phyloP scores from a whole-genome alignment of 2,113 vertebrate species.

The Indri indri region DNA sequence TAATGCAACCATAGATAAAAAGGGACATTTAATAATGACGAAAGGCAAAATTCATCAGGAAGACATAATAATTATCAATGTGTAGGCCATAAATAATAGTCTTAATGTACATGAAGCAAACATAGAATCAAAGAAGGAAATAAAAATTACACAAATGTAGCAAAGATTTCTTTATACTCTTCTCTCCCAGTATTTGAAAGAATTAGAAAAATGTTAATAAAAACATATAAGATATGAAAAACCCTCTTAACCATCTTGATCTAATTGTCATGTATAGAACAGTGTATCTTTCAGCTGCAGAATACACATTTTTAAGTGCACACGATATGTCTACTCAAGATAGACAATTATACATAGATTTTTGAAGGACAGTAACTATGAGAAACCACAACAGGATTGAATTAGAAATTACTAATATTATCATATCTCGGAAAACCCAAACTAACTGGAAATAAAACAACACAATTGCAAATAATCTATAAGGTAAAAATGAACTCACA shows the following conservation, averaged over 20 bases:
- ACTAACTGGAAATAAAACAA: background rate
- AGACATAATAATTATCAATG: background rate
- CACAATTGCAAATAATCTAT: background rate
- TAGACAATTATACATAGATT: background rate
- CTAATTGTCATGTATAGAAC: background rate
- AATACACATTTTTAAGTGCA: background rate
- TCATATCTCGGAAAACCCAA: background rate
- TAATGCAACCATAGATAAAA: background rate
- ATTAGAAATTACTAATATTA: background rate
- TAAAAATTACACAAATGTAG: background rate
- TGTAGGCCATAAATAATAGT: background rate
- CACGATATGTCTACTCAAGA: background rate
- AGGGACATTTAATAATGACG: background rate
- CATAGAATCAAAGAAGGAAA: background rate
- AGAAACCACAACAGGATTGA: background rate
- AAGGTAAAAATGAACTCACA: background rate
- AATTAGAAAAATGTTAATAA: background rate
- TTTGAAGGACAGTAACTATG: background rate
- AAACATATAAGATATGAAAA: background rate
- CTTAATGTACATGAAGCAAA: background rate
- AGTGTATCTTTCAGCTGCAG: background rate
- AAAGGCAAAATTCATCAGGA: background rate
- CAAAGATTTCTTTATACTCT: background rate
- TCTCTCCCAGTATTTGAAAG: background rate
- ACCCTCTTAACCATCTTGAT: background rate